phyloP scores from a whole-genome alignment of 2,113 vertebrate species.

The Fulmarus glacialis region DNA sequence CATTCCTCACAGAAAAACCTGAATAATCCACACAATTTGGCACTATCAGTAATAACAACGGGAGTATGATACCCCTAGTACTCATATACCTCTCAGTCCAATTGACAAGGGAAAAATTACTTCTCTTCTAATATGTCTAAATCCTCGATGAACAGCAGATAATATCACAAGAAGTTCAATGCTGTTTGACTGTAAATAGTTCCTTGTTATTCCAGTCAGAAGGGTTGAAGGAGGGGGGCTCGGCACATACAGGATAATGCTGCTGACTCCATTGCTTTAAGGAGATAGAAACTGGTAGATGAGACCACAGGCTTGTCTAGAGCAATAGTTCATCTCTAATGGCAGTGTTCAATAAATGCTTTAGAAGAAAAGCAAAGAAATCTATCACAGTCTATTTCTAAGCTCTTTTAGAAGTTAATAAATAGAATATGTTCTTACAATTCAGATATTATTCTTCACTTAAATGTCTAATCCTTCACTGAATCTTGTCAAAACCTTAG shows the following conservation, averaged over 20 bases:
- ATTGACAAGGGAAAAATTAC: not conserved
- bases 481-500: not conserved
- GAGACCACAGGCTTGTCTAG: not conserved
- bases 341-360: not conserved
- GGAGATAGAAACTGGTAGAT: not conserved
- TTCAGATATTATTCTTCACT: not conserved
- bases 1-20: not conserved
- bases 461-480: not conserved
- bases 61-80: not conserved
- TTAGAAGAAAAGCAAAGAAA: not conserved
- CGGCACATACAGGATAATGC: fast-evolving
- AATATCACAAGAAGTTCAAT: not conserved
- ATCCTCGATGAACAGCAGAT: not conserved
- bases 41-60: not conserved
- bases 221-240: fast-evolving
- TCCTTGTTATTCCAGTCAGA: not conserved
- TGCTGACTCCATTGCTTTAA: not conserved
- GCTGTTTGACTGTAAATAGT: not conserved
- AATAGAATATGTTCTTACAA: not conserved
- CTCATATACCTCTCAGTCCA: not conserved
- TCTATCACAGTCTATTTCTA: not conserved
- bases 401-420: not conserved
- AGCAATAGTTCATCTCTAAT: not conserved
- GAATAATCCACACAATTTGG: not conserved
- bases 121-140: not conserved